phyloP scores from a whole-genome alignment of 2,113 vertebrate genomes.

The Phasianus colchicus region DNA sequence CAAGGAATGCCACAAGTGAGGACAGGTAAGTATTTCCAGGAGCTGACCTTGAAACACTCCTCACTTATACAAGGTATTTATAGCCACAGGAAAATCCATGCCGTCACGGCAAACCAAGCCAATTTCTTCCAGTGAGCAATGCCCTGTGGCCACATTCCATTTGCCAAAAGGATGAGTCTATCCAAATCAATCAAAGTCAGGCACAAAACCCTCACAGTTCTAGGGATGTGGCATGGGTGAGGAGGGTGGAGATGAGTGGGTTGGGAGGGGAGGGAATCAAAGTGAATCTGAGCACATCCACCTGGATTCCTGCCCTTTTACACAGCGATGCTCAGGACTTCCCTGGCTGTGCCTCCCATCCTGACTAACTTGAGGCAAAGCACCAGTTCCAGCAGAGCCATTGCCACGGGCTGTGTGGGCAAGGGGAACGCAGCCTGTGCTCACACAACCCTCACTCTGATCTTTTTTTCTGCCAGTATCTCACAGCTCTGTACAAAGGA shows the following conservation, averaged over 20 bases:
- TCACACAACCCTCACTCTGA: neutral
- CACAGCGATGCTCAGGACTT: neutral
- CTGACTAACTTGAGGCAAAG: neutral
- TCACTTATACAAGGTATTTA: neutral
- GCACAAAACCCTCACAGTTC: neutral
- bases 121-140: neutral
- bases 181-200: neutral
- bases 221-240: neutral
- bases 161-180: neutral
- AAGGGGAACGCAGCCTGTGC: neutral
- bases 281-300: neutral
- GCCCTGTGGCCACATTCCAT: fast-evolving
- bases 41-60: neutral
- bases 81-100: neutral
- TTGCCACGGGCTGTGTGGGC: neutral
- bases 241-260: neutral
- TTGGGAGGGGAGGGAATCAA: neutral
- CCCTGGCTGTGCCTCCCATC: fast-evolving
- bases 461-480: neutral
- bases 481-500: neutral
- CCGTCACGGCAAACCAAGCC: neutral
- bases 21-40: neutral
- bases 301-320: neutral
- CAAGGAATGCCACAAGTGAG: neutral
- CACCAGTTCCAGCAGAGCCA: fast-evolving